Evolutionary conservation across 2,797 vertebrate genomes (phyloP), one percentile per base, ranked within the genome.

Genomic region (Scleropages formosus): DNA sequence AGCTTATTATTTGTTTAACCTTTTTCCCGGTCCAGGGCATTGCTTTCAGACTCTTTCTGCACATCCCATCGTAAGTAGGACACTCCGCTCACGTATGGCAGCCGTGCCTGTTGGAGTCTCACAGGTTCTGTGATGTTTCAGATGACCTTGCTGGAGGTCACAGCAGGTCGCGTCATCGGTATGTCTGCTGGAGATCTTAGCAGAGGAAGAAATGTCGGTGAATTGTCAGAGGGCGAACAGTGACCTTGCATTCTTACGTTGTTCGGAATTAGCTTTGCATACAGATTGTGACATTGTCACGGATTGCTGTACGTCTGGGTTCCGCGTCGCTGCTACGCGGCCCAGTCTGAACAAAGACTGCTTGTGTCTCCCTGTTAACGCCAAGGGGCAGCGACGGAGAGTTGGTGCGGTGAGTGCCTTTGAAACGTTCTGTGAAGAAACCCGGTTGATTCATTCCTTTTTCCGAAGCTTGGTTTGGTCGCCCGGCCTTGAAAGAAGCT

Each of bases 211-310:
- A 11, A 53, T 49, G n/a, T 15, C n/a, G n/a, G 20, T 24, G 47
- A 46, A 46, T 69, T 53, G n/a, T 49, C 44, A 46, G 20, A 64
- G 47, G 67, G 1, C 13, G 15, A 16, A 64, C 44, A 64, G n/a
- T 64, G 15, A 47, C 64, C 73, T 66, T 56, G 56, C 12, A 72
- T 24, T 60, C 58, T 62, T 0, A 8, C 22, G 72, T 72, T 72
- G 27, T 4, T 49, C 8, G 27, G 27, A 72, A 15, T 10, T 26
- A 24, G 1, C 22, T 49, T 46, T 68, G 66, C 66, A 68, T 68
- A 56, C 13, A 71, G 58, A 58, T 58, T 24, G 31, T 22, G 24
- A 15, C 7, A 58, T 68, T 68, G 16, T 47, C 9, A 22, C 6
- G 46, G 47, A 20, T 18, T 47, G 8, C 20, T 71, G 68, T 24